Percentiles rank a stretch among this genome's conserved stretches.
phyloP scores from a whole-genome alignment of 2,888 invertebrate species.

The Pristionchus mayeri region DNA sequence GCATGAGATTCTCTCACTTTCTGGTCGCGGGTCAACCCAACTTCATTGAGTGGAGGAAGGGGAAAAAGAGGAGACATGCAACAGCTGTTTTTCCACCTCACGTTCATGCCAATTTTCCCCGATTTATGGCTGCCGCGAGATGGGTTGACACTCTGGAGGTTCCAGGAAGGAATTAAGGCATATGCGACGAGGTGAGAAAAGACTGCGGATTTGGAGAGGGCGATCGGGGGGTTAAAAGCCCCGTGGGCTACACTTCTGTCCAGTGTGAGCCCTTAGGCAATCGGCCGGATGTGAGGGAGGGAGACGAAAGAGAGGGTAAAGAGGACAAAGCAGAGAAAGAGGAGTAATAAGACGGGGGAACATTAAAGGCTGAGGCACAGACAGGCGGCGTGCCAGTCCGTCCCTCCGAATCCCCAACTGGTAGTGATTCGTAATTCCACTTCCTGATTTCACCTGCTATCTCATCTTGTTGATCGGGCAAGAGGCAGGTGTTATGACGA shows the following conservation, averaged over 20 bases:
- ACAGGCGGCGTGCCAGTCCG: too few species aligned
- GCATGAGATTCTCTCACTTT: too few species aligned
- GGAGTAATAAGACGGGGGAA: not conserved
- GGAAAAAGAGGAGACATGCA: not conserved
- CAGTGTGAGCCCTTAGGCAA: not conserved
- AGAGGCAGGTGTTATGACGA: not conserved
- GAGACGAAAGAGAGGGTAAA: not conserved
- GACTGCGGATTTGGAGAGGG: not conserved
- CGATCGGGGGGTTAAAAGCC: not conserved
- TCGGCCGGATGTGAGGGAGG: too few species aligned
- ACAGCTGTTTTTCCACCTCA: too few species aligned
- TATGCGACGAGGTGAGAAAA: too few species aligned
- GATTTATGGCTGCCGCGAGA: not conserved
- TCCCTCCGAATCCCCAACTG: too few species aligned
- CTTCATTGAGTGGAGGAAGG: not conserved
- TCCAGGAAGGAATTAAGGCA: too few species aligned
- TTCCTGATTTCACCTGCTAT: too few species aligned
- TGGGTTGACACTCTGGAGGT: not conserved
- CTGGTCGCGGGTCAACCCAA: too few species aligned
- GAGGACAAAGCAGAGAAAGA: not conserved
- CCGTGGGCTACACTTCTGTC: not conserved
- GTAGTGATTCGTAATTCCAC: too few species aligned
- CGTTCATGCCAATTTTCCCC: too few species aligned
- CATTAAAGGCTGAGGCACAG: constrained; percentile 21
- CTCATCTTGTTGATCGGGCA: not conserved